Evolutionary conservation across 2,888 invertebrate species (phyloP).

Genomic region (Alloscopus bannaensis): DNA sequence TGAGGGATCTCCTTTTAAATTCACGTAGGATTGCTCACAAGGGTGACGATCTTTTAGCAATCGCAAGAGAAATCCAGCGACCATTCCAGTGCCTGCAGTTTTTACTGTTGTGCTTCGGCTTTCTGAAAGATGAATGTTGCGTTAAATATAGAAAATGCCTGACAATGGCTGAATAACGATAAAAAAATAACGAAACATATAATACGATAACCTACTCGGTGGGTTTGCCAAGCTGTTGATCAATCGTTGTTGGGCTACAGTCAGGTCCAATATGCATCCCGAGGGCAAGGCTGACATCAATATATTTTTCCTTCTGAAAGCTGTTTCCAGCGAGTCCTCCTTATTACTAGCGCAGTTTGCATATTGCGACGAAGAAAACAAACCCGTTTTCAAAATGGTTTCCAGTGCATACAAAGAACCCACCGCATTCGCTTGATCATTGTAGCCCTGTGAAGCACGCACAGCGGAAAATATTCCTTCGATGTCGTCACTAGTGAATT

Average conservation of each 20-base stretch:
- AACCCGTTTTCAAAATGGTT: slow-evolving; percentile 42
- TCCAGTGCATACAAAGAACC: slow-evolving; percentile 37
- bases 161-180: too few relatives aligned
- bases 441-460: slow-evolving; percentile 28
- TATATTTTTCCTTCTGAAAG: not conserved
- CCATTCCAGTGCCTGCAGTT: slow-evolving; percentile 40
- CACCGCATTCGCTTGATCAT: slow-evolving; percentile 39
- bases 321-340: not conserved
- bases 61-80: slow-evolving; percentile 36
- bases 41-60: slow-evolving; percentile 22
- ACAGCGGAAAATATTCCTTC: slow-evolving; percentile 46
- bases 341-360: not conserved
- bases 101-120: slow-evolving; percentile 20
- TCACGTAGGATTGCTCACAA: not conserved
- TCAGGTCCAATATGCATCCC: not conserved
- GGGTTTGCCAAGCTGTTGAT: not conserved
- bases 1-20: not conserved
- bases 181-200: slow-evolving; percentile 1
- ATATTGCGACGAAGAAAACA: slow-evolving; percentile 18
- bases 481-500: slow-evolving; percentile 46
- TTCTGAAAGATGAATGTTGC: slow-evolving; percentile 9
- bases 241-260: not conserved
- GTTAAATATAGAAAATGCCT: too few relatives aligned
- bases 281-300: not conserved
- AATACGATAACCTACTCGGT: not conserved